These are phyloP conservation scores for Benitochromis conjunctus DNA, from an alignment of 2,113 vertebrate species.

Conservation along the genomic window DNA sequence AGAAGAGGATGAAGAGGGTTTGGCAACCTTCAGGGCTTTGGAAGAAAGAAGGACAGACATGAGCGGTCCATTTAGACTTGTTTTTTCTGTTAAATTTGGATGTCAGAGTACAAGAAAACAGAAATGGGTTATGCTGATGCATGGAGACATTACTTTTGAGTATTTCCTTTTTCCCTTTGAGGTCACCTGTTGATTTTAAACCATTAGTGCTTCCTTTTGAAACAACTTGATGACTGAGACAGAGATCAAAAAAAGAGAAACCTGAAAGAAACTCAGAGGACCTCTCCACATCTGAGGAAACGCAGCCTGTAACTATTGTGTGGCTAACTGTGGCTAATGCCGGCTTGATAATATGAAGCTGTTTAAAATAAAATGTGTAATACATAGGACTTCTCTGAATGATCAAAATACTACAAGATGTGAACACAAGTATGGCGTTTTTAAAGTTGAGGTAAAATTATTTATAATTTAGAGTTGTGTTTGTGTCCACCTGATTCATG, in stretches of 20 bases:
- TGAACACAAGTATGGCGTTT: neutral
- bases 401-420: neutral
- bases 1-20: constrained; percentile 25
- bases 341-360: neutral
- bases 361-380: neutral
- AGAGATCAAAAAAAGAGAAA: neutral
- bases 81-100: neutral
- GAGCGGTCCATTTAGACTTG: neutral
- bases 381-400: neutral
- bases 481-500: neutral
- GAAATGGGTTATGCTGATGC: neutral
- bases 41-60: neutral
- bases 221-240: neutral
- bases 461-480: neutral
- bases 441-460: neutral
- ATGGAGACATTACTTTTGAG: neutral
- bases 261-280: neutral
- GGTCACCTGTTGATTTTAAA: neutral
- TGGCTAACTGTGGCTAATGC: neutral
- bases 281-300: neutral
- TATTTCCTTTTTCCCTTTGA: neutral
- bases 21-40: constrained; percentile 12
- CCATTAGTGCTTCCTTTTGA: neutral
- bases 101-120: neutral
- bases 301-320: accelerated